Evolutionary conservation across 2,888 invertebrate species (phyloP), one percentile per base, ranked within the genome.

Genomic region (Drosophila picticornis): DNA sequence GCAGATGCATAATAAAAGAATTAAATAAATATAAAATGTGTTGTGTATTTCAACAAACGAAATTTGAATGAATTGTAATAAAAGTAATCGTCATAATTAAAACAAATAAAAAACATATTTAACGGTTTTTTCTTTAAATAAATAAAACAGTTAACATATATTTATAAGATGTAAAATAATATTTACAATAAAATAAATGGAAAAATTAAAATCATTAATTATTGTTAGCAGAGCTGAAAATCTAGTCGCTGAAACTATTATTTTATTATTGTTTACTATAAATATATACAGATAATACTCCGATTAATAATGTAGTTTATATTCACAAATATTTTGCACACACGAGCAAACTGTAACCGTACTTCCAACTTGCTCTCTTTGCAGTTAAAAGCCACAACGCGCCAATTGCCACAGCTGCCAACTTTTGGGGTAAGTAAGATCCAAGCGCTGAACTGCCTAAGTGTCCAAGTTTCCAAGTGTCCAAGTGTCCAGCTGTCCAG

Each of bases 381-480:
- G 62, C 76, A 77, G 76, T 68, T 70, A 38, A 58, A 53, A 32
- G 32, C 29, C 51, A 52, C 40, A 57, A 19, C 36, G 57, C 64
- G 60, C 31, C 34, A 74, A 27, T 61, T 67, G 43, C 52, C 36
- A 40, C 64, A 77, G 70, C 70, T 70, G 70, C 52, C 29, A 65
- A 48, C 60, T 76, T 64, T 77, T 46, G n/a, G 59, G 77, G 77
- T 77, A 78, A 77, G 77, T 78, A 52, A 50, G 77, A 73, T 77
- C 65, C 55, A 53, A 61, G n/a, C 22, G 61, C 22, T 56, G 25
- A 63, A 27, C 36, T 51, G 16, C 4, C 16, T 22, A n/a, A 34
- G 5, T n/a, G 25, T n/a, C 6, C 43, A 43, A 25, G 13, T 51
- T 50, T 46, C 38, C 43, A 32, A 16, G 4, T 60, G 51, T 71